Percentiles rank a stretch among this genome's conserved stretches.
Conservation (phyloP, 2,113 vertebrate genomes). For the Cyanoliseus patagonus region DNA sequence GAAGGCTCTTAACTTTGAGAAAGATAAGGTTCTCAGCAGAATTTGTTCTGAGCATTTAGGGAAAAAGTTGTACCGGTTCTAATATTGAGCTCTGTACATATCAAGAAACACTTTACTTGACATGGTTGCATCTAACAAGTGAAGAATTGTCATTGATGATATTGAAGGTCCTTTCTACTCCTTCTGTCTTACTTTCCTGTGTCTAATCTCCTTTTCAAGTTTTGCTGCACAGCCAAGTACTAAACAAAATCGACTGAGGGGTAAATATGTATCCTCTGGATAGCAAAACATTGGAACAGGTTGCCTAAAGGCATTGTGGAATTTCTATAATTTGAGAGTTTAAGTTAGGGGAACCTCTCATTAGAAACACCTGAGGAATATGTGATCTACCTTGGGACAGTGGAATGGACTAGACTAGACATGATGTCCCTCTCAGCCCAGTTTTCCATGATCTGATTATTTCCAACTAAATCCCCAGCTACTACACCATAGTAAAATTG, state of each 20-base stretch:
- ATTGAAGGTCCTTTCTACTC: neutral
- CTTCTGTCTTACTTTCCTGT: neutral
- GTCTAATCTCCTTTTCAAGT: neutral
- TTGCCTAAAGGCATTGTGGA: neutral
- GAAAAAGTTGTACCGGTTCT: neutral
- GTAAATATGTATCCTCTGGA: neutral
- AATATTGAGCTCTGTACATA: neutral
- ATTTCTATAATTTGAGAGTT: neutral
- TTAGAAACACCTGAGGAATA: neutral
- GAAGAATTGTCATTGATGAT: neutral
- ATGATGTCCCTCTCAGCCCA: neutral
- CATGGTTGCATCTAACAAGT: neutral
- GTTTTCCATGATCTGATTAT: neutral
- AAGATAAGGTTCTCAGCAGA: neutral
- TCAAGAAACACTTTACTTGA: neutral
- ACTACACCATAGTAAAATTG: neutral
- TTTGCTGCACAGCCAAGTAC: neutral
- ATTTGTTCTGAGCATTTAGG: neutral
- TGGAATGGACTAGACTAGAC: neutral
- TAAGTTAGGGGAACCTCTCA: neutral
- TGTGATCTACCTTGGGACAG: neutral
- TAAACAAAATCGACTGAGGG: neutral
- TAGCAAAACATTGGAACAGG: neutral
- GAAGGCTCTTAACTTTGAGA: neutral
- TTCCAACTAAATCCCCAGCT: neutral